These are phyloP conservation scores for Hydrolagus colliei DNA, from an alignment of 2,797 vertebrate species.

Conservation along the genomic window DNA sequence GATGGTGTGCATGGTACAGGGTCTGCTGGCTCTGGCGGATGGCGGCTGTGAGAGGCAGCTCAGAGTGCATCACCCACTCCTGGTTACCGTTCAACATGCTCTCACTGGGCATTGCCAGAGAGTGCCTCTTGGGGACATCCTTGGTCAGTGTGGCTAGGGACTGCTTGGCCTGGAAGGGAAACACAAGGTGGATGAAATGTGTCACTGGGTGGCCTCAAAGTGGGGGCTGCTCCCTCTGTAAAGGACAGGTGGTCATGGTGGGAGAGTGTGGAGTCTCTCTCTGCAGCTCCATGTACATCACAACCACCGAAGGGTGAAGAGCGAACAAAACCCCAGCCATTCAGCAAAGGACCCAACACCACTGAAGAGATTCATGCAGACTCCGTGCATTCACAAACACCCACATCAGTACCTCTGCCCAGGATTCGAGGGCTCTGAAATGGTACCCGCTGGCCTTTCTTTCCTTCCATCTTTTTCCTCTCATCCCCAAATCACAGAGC, in stretches of 20 bases:
- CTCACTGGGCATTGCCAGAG: constrained; percentile 79
- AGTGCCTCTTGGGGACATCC: constrained; percentile 91
- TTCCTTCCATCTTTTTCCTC: too few relatives aligned
- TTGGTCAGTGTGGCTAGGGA: constrained; percentile 89
- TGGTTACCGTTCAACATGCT: constrained; percentile 88
- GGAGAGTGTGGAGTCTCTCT: not conserved
- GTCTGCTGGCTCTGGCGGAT: constrained; percentile 96
- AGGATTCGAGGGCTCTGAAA: constrained; percentile 15
- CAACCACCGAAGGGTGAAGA: constrained; percentile 13
- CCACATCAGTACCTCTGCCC: constrained; percentile 7
- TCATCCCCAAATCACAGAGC: too few relatives aligned
- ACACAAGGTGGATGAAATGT: not conserved
- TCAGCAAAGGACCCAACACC: not conserved
- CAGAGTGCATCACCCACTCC: constrained; percentile 92
- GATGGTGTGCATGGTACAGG: constrained; percentile 82
- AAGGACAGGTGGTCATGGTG: not conserved
- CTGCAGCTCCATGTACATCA: not conserved
- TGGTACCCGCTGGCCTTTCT: not conserved
- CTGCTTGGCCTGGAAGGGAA: constrained; percentile 77
- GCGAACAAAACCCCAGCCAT: not conserved
- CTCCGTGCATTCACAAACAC: constrained; percentile 24
- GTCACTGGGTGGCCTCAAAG: not conserved
- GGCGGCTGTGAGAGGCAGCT: constrained; percentile 88
- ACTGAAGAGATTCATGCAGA: constrained; percentile 19
- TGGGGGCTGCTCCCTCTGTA: not conserved